A percentile compares a stretch with the other conserved stretches of the same genome.
Conservation (phyloP, 2,113 vertebrate species). For the Osmerus mordax region DNA sequence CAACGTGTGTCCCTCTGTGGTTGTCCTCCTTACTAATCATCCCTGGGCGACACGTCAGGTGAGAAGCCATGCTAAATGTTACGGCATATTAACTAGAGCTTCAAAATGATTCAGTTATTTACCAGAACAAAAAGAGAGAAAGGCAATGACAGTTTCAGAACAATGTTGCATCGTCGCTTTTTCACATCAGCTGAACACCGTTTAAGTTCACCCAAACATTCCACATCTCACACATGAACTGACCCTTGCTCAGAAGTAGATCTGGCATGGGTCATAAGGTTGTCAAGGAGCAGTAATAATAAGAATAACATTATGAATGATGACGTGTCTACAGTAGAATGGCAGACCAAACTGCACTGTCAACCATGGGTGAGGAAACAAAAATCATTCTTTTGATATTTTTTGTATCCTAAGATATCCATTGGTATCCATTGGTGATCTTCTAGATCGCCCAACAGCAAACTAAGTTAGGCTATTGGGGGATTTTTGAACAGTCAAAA, state of each 20-base stretch:
- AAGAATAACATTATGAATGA: slow-evolving; percentile 79
- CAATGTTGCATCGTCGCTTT: slow-evolving; percentile 94
- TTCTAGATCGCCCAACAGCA: slow-evolving; percentile 89
- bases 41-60: slow-evolving; percentile 90
- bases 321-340: slow-evolving; percentile 79
- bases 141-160: slow-evolving; percentile 95
- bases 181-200: slow-evolving; percentile 96
- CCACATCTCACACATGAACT: slow-evolving; percentile 82
- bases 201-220: slow-evolving; percentile 87
- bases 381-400: slow-evolving; percentile 72
- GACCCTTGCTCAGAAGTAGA: slow-evolving; percentile 85
- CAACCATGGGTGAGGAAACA: slow-evolving; percentile 89
- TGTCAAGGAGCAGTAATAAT: slow-evolving; percentile 65
- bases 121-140: slow-evolving; percentile 86
- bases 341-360: slow-evolving; percentile 90
- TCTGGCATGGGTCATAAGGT: slow-evolving; percentile 82
- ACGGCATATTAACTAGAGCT: slow-evolving; percentile 96
- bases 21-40: slow-evolving; percentile 73
- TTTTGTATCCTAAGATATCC: slow-evolving; percentile 63
- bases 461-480: slow-evolving; percentile 78
- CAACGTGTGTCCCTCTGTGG: slow-evolving; percentile 66
- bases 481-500: slow-evolving; percentile 92
- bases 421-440: slow-evolving; percentile 79
- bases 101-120: slow-evolving; percentile 89
- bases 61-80: slow-evolving; percentile 99